A percentile compares a stretch with the other conserved stretches of the same genome.
Evolutionary conservation across 2,888 invertebrate species (phyloP).

Genomic region (Tinea semifulvella): DNA sequence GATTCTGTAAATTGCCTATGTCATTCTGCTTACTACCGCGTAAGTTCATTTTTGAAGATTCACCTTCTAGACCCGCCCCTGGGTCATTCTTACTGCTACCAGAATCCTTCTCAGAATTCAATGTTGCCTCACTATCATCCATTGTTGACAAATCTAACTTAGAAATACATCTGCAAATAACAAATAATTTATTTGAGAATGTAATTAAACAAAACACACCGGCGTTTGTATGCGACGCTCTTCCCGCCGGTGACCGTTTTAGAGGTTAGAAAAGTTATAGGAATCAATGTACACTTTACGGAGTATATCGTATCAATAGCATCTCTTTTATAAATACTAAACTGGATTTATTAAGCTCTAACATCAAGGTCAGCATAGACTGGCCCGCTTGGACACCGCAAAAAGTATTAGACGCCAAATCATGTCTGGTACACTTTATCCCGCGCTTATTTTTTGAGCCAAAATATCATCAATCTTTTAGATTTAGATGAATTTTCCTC

Average conservation of each 20-base stretch:
- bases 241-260: slow-evolving; percentile 7
- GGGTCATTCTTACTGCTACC: no score
- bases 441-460: slow-evolving; percentile 3
- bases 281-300: slow-evolving; percentile 3
- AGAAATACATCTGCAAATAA: slow-evolving; percentile 9
- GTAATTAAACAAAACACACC: neutral
- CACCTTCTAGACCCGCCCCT: neutral
- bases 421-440: neutral
- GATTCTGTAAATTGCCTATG: slow-evolving; percentile 33
- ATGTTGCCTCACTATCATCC: slow-evolving; percentile 21
- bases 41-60: neutral
- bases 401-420: slow-evolving; percentile 8
- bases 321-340: neutral
- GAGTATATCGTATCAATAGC: neutral
- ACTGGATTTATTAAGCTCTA: neutral
- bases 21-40: no score
- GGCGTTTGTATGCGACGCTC: slow-evolving; percentile 9
- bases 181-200: neutral
- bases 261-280: slow-evolving; percentile 8
- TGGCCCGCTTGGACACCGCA: neutral
- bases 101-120: slow-evolving; percentile 2
- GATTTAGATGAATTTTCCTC: neutral
- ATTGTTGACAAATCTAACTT: slow-evolving; percentile 1
- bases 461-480: neutral
- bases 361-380: slow-evolving; percentile 7